Base-by-base conservation (phyloP, 2,113 vertebrate genomes). In the Thunnus thynnus region DNA sequence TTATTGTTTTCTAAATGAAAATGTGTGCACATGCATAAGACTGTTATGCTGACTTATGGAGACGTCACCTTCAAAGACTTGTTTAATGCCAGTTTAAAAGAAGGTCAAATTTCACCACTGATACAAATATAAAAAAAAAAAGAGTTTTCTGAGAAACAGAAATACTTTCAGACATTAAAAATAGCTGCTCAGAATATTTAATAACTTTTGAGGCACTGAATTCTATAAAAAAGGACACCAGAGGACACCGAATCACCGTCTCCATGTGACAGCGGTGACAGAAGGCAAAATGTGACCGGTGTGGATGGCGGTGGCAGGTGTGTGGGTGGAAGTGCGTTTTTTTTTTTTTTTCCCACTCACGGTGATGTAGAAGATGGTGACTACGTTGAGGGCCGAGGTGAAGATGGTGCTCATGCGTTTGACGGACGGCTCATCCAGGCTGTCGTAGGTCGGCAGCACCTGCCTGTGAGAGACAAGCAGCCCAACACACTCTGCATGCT, bases 351-450 rank as follows among this genome's bases (percentile, higher is more conserved):
- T 4, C 27, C 56, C 82, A 93, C 98, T 96, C 95, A 99, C 98
- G 86, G 94, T 97, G 79, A 99, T 95, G 76, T 99, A 99, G 95
- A 99, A 99, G 91, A 96, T 93, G 75, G 98, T 99, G 95, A 99
- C 98, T 70, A 98, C 96, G 0, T 99, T 96, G 73, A 99, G 96
- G 17, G 98, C 96, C 11, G 96, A 97, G 32, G 96, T 97, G 86
- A 99, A 99, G 89, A 99, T 99, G 94, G 97, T 98, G 91, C 97
- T 99, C 98, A 99, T 99, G 91, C 97, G 97, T 91, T 98, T 99
- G 87, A 99, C 97, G 0, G 98, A 99, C 0, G 98, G 98, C 83
- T 99, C 98, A 3, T 99, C 98, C 93, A 99, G 95, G 86, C 96
- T 99, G 92, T 99, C 98, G 1, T 99, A 99, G 41, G 98, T 99